These are phyloP conservation scores for Pempheris klunzingeri DNA, from an alignment of 2,797 vertebrate genomes.

Conservation along the genomic window DNA sequence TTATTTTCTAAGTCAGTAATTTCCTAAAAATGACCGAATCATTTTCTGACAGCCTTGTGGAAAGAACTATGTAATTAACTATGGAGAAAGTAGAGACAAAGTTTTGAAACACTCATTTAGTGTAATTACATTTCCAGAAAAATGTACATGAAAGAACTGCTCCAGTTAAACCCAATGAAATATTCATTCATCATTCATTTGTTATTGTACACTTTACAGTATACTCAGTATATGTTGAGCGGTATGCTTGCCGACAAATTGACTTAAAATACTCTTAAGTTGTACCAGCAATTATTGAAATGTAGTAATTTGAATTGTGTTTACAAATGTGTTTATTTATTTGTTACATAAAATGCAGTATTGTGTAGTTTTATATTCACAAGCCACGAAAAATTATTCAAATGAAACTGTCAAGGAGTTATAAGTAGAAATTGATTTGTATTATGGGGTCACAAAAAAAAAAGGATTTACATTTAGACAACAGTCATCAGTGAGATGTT, in stretches of 20 bases:
- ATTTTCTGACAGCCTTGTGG: neutral
- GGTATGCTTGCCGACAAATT: neutral
- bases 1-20: neutral
- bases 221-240: neutral
- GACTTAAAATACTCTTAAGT: too few species aligned
- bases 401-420: neutral
- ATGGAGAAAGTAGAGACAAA: neutral
- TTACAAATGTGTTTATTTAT: too few species aligned
- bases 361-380: neutral
- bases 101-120: neutral
- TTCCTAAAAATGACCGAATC: neutral
- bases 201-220: neutral
- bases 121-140: neutral
- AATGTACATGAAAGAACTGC: neutral
- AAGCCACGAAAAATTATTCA: neutral
- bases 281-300: neutral
- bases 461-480: neutral
- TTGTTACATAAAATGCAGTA: neutral
- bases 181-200: neutral
- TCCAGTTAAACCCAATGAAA: neutral
- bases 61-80: neutral
- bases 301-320: neutral
- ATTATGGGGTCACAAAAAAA: neutral
- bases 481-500: neutral
- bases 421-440: neutral